Evolutionary conservation across 1,140 invertebrate genomes (phyloP), one percentile per base, ranked within the genome.

Genomic region (Dendroctonus valens): DNA sequence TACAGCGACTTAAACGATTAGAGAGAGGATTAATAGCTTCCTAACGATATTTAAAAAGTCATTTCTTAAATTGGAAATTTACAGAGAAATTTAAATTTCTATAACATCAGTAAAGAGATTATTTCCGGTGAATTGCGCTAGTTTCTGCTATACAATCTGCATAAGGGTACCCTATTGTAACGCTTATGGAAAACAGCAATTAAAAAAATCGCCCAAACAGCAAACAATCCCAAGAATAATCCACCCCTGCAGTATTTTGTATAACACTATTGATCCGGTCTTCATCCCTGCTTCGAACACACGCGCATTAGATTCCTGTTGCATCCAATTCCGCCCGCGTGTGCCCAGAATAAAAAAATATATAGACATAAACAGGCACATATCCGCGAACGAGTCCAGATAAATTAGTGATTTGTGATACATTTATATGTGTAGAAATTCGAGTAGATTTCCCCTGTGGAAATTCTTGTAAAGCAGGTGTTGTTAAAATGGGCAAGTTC

Each of bases 271-370:
- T 65, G 63, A 65, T 65, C 52, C 5, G 5, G 5, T 55, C 7
- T 41, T 2, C 61, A 64, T 64, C 61, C 61, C 39, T 9, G 8
- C 41, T 65, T 59, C 41, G 42, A 54, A 54, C 54, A 65, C 63
- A 65, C 38, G 63, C 63, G 63, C 63, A 65, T 58, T 65, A 44
- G 44, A n/a, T 14, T 50, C 63, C 63, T 65, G 63, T 65, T 65
- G 63, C 63, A 58, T 58, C 63, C 26, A 46, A 12, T 57, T 11
- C 44, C 41, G 14, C 37, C 53, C 63, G 41, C 61, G 40, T 50
- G 26, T 44, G 41, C 53, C 12, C 15, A 46, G 41, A 64, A 55
- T 39, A 12, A 37, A 41, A 41, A 58, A 44, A 15, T 38, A 11
- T 8, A n/a, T 14, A 44, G 9, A 38, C n/a, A 65, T 49, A 65